phyloP scores from a whole-genome alignment of 2,888 invertebrate species.

The Agrochola lychnidis region DNA sequence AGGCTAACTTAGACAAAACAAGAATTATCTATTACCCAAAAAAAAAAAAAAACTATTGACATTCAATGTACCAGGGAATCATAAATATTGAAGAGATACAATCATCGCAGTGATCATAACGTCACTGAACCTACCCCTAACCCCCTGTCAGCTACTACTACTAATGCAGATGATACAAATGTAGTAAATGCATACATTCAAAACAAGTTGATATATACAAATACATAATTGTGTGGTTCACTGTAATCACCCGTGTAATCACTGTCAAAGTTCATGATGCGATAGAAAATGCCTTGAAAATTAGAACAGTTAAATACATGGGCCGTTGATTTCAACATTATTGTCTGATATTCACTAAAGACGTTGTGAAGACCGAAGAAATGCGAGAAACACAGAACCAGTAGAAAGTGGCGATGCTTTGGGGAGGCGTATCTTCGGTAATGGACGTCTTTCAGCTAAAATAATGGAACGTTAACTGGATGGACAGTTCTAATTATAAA shows the following conservation, averaged over 20 bases:
- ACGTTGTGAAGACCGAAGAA: not conserved
- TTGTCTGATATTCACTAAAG: no score
- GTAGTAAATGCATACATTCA: not conserved
- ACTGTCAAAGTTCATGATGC: not conserved
- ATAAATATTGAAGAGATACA: not conserved
- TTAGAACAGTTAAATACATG: not conserved
- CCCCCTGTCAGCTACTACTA: not conserved
- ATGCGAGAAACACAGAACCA: not conserved
- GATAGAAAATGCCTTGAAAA: not conserved
- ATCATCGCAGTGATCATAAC: not conserved
- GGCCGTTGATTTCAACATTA: not conserved
- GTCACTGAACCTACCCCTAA: not conserved
- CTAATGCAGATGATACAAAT: not conserved
- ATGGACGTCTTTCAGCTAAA: no score
- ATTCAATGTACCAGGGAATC: not conserved
- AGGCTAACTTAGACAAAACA: no score
- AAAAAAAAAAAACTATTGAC: not conserved
- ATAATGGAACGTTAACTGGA: no score
- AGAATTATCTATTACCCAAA: no score
- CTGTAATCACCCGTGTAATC: not conserved
- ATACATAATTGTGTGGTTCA: not conserved
- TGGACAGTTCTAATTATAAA: no score
- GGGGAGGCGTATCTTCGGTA: no score
- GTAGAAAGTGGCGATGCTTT: not conserved
- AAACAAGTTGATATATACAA: not conserved